These are phyloP conservation scores for Chaetodon trifasciatus DNA, from an alignment of 2,797 vertebrate species.

Conservation along the genomic window DNA sequence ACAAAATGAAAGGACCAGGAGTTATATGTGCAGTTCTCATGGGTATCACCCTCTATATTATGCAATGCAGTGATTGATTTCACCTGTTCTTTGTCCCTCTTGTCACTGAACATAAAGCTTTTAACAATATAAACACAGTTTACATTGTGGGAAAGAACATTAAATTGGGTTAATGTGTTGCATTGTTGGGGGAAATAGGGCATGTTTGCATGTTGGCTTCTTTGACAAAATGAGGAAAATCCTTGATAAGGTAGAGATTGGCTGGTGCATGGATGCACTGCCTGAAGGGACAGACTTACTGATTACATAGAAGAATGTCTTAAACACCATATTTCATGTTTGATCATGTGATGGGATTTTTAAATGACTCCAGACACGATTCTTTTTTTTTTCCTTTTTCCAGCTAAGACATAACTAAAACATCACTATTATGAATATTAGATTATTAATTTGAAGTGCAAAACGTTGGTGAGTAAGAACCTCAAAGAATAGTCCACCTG, in stretches of 20 bases:
- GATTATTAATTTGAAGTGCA: constrained; percentile 4
- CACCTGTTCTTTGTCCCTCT: constrained; percentile 41
- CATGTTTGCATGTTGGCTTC: constrained; percentile 6
- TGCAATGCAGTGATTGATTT: constrained; percentile 38
- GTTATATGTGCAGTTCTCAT: constrained; percentile 14
- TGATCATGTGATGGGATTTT: constrained; percentile 1
- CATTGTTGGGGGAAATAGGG: constrained; percentile 27
- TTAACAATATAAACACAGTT: constrained; percentile 14
- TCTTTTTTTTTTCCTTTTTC: not conserved
- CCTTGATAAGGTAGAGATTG: constrained; percentile 4
- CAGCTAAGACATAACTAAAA: not conserved
- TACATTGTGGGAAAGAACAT: constrained; percentile 19
- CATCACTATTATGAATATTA: not conserved
- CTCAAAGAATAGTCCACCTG: constrained; percentile 2
- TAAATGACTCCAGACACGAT: not conserved
- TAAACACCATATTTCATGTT: not conserved
- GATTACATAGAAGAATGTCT: not conserved
- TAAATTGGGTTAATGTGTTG: constrained; percentile 46
- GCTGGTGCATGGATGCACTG: not conserved
- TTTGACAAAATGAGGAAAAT: not conserved
- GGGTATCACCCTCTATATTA: constrained; percentile 29
- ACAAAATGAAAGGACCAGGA: not conserved
- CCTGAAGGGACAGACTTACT: constrained; percentile 4
- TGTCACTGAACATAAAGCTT: constrained; percentile 18
- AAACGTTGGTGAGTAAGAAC: not conserved